Evolutionary conservation across 2,888 invertebrate species (phyloP), one percentile per base, ranked within the genome.

Genomic region (Drosophila engyochracea): DNA sequence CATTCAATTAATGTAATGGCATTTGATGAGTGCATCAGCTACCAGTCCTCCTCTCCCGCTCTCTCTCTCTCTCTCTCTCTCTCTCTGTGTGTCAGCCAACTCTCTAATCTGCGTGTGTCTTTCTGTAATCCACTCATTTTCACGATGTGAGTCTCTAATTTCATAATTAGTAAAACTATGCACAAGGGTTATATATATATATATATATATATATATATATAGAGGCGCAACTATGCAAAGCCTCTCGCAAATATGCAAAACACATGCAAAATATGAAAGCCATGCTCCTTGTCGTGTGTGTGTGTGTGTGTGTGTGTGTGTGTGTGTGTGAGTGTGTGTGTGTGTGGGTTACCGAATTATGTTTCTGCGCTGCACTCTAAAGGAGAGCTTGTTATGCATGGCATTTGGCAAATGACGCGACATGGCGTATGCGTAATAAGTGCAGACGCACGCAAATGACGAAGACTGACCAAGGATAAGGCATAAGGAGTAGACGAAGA

Each of bases 81-180:
- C 1, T 4, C 30, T 14, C 4, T n/a, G 2, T 31, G 2, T 31
- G 10, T 12, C 10, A 25, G 25, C 4, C 54, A 5, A 22, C n/a
- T 41, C 9, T 7, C 19, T 30, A 37, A 30, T 37, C 16, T 25
- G 3, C 30, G 22, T 30, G 1, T 14, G 16, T 25, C 47, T 22
- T 22, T 22, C 14, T 14, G 7, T 22, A 14, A 22, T 22, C 47
- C 47, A 47, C 47, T 47, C 47, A 47, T 22, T 22, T 47, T 16
- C 4, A 22, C 22, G 7, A 47, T 47, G 25, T 30, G 22, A 33
- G 47, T 19, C 22, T 35, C 55, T 53, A 52, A 39, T n/a, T 66
- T 51, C 39, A 63, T 74, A 85, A 85, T 81, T 81, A 82, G 80
- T 64, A 79, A n/a, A 76, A 64, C 76, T 79, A 79, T 79, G 76